Percentiles rank a stretch among this genome's conserved stretches.
Conservation (phyloP, 2,113 vertebrate species). For the Prunella fulvescens region DNA sequence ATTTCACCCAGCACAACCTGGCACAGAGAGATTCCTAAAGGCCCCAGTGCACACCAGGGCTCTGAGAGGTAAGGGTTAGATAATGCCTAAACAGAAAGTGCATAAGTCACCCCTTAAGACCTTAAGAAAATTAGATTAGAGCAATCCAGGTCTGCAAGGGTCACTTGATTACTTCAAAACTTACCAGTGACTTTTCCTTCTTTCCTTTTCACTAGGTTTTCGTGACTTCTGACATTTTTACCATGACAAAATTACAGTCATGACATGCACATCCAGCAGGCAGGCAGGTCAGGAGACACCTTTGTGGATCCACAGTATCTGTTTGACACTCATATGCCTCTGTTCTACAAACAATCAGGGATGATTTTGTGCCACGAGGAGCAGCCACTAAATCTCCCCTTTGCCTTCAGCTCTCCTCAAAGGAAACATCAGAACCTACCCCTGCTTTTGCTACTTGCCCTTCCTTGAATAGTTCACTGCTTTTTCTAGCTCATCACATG, state of each 20-base stretch:
- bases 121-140: slow-evolving; percentile 57
- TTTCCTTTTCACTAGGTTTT: slow-evolving; percentile 52
- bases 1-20: neutral
- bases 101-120: neutral
- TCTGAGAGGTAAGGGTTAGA: neutral
- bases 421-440: neutral
- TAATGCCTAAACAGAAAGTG: slow-evolving; percentile 19
- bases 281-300: slow-evolving; percentile 37
- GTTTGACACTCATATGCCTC: slow-evolving; percentile 50
- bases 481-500: neutral
- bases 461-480: neutral
- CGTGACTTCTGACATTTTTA: slow-evolving; percentile 44
- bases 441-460: neutral
- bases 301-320: neutral
- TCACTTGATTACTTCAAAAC: slow-evolving; percentile 50
- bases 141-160: slow-evolving; percentile 2
- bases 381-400: slow-evolving; percentile 36
- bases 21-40: neutral
- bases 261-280: slow-evolving; percentile 33
- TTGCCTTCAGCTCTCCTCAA: slow-evolving; percentile 42
- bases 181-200: neutral
- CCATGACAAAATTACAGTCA: slow-evolving; percentile 36
- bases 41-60: neutral
- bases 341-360: slow-evolving; percentile 42
- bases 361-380: slow-evolving; percentile 64